phyloP scores from a whole-genome alignment of 2,113 vertebrate species.

The Pungitius pungitius region DNA sequence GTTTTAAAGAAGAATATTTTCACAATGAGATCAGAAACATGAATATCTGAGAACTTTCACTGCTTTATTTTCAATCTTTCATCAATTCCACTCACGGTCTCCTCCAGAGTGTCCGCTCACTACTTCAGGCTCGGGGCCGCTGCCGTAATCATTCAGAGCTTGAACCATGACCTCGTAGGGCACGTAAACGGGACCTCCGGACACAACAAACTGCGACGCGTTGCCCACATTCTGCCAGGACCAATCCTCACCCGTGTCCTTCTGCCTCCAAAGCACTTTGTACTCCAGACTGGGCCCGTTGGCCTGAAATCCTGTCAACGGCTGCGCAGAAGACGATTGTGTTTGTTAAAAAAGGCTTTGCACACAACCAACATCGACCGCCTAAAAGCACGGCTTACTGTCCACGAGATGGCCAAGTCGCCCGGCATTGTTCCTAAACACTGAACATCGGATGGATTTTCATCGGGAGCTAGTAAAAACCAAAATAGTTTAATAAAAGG shows the following conservation, averaged over 20 bases:
- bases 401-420: slow-evolving; percentile 93
- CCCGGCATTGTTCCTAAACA: slow-evolving; percentile 87
- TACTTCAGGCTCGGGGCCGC: slow-evolving; percentile 83
- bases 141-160: slow-evolving; percentile 88
- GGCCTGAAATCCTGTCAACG: slow-evolving; percentile 88
- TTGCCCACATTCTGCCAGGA: slow-evolving; percentile 87
- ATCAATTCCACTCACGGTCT: slow-evolving; percentile 86
- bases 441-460: slow-evolving; percentile 86
- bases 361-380: not conserved
- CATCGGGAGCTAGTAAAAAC: slow-evolving; percentile 86
- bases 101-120: slow-evolving; percentile 91
- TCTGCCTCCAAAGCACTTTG: slow-evolving; percentile 92
- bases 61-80: not conserved
- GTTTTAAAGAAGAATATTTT: not conserved
- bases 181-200: slow-evolving; percentile 87
- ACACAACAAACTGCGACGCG: slow-evolving; percentile 87
- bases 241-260: slow-evolving; percentile 89
- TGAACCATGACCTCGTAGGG: slow-evolving; percentile 93
- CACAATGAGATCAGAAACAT: no score
- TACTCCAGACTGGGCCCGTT: slow-evolving; percentile 94
- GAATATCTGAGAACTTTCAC: not conserved
- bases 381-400: slow-evolving; percentile 79
- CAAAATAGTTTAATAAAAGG: not conserved
- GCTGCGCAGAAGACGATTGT: slow-evolving; percentile 75
- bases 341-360: not conserved